These are phyloP conservation scores for Eciton burchellii DNA, from an alignment of 1,140 invertebrate genomes.

Conservation along the genomic window DNA sequence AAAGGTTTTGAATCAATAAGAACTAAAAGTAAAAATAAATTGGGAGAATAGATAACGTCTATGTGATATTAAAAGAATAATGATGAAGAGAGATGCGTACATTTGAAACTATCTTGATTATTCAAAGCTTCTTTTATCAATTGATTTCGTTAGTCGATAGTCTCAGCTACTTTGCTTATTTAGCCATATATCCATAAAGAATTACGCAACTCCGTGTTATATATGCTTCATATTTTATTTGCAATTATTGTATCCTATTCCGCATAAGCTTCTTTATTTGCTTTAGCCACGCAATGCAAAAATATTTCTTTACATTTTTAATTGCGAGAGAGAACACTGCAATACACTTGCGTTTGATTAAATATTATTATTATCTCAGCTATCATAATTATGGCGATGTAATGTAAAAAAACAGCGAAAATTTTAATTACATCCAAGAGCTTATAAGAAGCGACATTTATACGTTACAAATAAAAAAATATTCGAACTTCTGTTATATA, in stretches of 20 bases:
- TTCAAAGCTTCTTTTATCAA: conserved; percentile 19
- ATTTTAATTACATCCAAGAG: conserved; percentile 29
- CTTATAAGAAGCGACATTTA: conserved; percentile 62
- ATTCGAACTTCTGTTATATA: neutral
- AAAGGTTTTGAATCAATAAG: conserved; percentile 45
- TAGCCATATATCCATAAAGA: conserved; percentile 3
- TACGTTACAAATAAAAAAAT: conserved; percentile 57
- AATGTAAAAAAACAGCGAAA: conserved; percentile 32
- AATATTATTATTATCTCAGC: conserved; percentile 28
- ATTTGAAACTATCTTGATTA: conserved; percentile 35
- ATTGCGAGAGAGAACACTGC: neutral
- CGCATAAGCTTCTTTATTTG: neutral
- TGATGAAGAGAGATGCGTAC: conserved; percentile 26
- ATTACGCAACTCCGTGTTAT: neutral
- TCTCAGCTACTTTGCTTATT: neutral
- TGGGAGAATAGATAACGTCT: conserved; percentile 16
- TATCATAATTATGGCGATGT: neutral
- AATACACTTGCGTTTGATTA: conserved; percentile 41
- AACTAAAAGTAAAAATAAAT: conserved; percentile 46
- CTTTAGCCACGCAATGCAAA: neutral
- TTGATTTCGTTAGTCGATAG: neutral
- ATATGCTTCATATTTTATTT: conserved; percentile 2
- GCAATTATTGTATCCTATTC: neutral
- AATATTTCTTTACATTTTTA: conserved; percentile 27
- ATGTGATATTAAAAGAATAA: conserved; percentile 28